Conservation (phyloP, 2,888 invertebrate genomes). For the Tachystola acroxantha region DNA sequence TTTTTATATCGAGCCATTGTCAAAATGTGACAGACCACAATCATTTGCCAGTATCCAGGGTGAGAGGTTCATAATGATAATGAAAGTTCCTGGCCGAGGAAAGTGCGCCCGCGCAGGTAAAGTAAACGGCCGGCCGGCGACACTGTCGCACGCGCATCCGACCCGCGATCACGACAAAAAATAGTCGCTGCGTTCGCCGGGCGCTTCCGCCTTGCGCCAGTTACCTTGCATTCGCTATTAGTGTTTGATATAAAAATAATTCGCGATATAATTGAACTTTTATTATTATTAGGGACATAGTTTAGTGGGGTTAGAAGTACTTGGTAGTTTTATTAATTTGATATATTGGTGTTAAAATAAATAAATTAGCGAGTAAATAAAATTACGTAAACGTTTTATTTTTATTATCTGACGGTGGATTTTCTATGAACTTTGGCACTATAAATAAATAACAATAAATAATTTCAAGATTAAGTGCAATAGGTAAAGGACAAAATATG, state of each 20-base stretch:
- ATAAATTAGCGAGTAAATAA: too few species aligned
- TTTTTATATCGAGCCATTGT: too few species aligned
- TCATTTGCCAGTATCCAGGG: too few species aligned
- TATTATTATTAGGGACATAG: too few species aligned
- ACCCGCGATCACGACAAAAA: conserved; percentile 37
- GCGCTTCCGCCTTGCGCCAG: conserved; percentile 22
- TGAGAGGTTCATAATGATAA: not conserved
- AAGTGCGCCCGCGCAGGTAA: conserved; percentile 50
- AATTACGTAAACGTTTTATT: too few species aligned
- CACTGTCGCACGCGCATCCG: conserved; percentile 44
- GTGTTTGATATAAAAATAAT: conserved; percentile 6
- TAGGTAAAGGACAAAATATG: conserved; percentile 59
- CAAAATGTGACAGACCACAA: too few species aligned
- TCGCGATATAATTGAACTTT: not conserved
- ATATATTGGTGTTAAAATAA: too few species aligned
- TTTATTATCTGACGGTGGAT: too few species aligned
- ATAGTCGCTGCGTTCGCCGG: conserved; percentile 22
- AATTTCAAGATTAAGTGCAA: too few species aligned
- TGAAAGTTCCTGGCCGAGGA: conserved; percentile 32
- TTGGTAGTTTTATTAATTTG: too few species aligned
- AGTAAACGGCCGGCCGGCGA: conserved; percentile 38
- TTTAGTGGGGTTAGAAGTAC: not conserved
- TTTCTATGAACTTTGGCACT: too few species aligned
- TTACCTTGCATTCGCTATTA: conserved; percentile 5
- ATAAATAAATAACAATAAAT: too few species aligned